Percentiles rank a stretch among this genome's conserved stretches.
Conservation (phyloP, 2,888 invertebrate genomes). For the Drosophila multiciliata region DNA sequence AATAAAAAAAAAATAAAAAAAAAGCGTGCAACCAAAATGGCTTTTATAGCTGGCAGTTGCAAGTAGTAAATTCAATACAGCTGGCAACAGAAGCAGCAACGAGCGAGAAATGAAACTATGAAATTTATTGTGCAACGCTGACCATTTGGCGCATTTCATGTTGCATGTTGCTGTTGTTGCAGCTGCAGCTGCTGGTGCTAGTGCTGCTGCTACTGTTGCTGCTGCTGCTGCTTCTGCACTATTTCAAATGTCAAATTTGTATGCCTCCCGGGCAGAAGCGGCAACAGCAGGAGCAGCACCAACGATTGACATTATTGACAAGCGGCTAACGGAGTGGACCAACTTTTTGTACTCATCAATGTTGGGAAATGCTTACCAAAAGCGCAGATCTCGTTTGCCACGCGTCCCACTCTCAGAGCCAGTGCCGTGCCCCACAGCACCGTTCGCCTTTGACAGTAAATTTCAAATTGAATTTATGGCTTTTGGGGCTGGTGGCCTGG, state of each 20-base stretch:
- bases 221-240: slow-evolving; percentile 37
- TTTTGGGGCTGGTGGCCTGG: slow-evolving; percentile 41
- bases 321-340: slow-evolving; percentile 36
- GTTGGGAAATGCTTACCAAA: slow-evolving; percentile 23
- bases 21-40: slow-evolving; percentile 40
- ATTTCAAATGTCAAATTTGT: slow-evolving; percentile 65
- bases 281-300: slow-evolving; percentile 26
- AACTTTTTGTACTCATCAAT: slow-evolving; percentile 46
- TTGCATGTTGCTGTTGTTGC: slow-evolving; percentile 22
- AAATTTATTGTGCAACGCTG: slow-evolving; percentile 54
- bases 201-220: slow-evolving; percentile 17
- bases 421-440: not conserved
- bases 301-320: slow-evolving; percentile 72
- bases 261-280: slow-evolving; percentile 40
- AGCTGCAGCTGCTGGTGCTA: slow-evolving; percentile 21
- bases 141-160: slow-evolving; percentile 51
- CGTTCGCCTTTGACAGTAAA: slow-evolving; percentile 61
- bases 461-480: slow-evolving; percentile 76
- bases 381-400: slow-evolving; percentile 26
- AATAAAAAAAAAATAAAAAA: slow-evolving; percentile 11
- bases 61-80: slow-evolving; percentile 58
- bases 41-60: slow-evolving; percentile 61
- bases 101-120: slow-evolving; percentile 54
- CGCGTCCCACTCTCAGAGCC: not conserved
- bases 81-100: slow-evolving; percentile 23